Conservation (phyloP, 2,113 vertebrate genomes). For the Rhinopomastus cyanomelas region DNA sequence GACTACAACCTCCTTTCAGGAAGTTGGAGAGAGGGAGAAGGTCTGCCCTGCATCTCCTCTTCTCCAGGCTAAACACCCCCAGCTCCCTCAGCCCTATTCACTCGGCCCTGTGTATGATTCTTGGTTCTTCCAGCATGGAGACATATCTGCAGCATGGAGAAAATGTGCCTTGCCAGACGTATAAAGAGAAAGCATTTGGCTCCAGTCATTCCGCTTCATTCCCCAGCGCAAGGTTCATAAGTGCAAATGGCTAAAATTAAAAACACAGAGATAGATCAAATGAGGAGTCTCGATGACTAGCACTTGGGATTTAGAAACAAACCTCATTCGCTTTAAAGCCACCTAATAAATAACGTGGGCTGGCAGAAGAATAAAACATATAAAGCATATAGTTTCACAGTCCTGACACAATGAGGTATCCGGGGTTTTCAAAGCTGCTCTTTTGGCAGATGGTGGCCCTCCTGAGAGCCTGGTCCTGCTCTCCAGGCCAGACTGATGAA, state of each 20-base stretch:
- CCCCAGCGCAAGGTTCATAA: not conserved
- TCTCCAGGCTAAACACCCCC: too few relatives aligned
- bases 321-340: slow-evolving; percentile 8
- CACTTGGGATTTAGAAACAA: slow-evolving; percentile 15
- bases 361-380: not conserved
- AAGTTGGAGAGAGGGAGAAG: too few relatives aligned
- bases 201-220: not conserved
- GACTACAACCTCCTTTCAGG: too few relatives aligned
- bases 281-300: not conserved
- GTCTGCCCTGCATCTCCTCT: too few relatives aligned
- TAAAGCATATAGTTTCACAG: not conserved
- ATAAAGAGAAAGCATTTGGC: not conserved
- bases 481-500: not conserved
- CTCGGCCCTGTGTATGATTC: not conserved
- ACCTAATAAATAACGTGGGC: not conserved
- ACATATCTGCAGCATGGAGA: not conserved
- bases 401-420: slow-evolving; percentile 28
- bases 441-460: slow-evolving; percentile 26
- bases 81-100: too few relatives aligned
- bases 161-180: not conserved
- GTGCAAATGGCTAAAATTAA: slow-evolving; percentile 35
- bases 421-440: slow-evolving; percentile 18
- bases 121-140: not conserved
- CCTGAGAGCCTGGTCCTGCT: slow-evolving; percentile 25
- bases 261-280: slow-evolving; percentile 19